Conservation (phyloP, 2,113 vertebrate species). For the Lathamus discolor region DNA sequence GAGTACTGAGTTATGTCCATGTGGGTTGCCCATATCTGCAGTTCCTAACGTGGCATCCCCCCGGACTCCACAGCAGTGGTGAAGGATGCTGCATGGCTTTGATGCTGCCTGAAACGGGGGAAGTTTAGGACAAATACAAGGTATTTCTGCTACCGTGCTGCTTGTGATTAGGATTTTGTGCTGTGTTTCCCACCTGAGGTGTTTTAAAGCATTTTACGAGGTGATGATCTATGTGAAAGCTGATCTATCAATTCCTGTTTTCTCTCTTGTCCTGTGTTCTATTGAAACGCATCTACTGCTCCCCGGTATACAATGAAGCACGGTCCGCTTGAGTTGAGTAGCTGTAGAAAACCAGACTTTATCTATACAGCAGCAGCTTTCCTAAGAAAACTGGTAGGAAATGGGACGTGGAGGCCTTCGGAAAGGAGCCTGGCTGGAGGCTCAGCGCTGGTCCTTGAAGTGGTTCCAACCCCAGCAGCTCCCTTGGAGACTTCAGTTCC, state of each 20-base stretch:
- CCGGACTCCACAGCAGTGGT: rapidly evolving
- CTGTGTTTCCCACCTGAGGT: not conserved
- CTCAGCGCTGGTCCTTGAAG: rapidly evolving
- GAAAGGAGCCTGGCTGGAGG: not conserved
- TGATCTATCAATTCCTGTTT: not conserved
- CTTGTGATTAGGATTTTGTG: not conserved
- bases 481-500: not conserved
- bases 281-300: not conserved
- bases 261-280: not conserved
- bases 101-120: not conserved
- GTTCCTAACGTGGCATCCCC: rapidly evolving
- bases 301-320: not conserved
- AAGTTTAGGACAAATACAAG: not conserved
- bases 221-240: not conserved
- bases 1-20: rapidly evolving
- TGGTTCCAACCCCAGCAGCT: not conserved
- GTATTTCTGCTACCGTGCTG: not conserved
- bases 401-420: not conserved
- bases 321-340: not conserved
- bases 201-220: not conserved
- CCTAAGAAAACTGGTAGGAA: not conserved
- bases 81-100: not conserved
- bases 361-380: not conserved
- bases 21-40: rapidly evolving
- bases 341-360: not conserved